Evolutionary conservation across 2,888 invertebrate genomes (phyloP), one percentile per base, ranked within the genome.

Genomic region (Chrysolina americana): DNA sequence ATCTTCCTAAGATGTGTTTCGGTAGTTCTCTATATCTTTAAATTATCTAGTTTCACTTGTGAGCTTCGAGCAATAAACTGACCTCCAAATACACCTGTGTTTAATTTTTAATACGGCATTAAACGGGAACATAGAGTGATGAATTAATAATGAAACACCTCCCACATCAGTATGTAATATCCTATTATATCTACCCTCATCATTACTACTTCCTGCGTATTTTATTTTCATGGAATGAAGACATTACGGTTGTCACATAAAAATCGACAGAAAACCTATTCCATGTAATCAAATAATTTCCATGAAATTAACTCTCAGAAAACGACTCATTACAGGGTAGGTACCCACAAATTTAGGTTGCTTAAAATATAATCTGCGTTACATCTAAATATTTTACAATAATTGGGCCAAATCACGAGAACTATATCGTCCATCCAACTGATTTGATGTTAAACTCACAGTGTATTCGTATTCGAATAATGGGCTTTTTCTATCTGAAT

Each of bases 401-500:
- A 59, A 59, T 8, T 10, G 36, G 59, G 59, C 15, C 4, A 59
- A 36, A 23, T 59, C 28, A 59, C 28, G 36, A n/a, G 28, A 59
- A 9, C 11, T 59, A n/a, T 23, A 28, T 11, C 15, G 28, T 59
- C n/a, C n/a, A 28, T 28, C n/a, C 28, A 28, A n/a, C 15, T 17
- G 53, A 21, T 53, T 53, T 53, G 21, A 21, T 21, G 53, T 53
- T 17, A 15, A 36, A n/a, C 15, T 59, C 8, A 23, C 59, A 59
- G 36, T 28, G 59, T 47, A n/a, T n/a, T 23, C 59, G 59, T 28
- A 59, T 59, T 59, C 59, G 59, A 59, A 59, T 59, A 59, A 59
- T 59, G 28, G 59, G 36, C 23, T 36, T 59, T 59, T 59, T 59
- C 59, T 59, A 6, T 15, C 36, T 59, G 53, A 68, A 64, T 70